Conservation (phyloP, 2,888 invertebrate species). For the Gymnoscelis rufifasciata region DNA sequence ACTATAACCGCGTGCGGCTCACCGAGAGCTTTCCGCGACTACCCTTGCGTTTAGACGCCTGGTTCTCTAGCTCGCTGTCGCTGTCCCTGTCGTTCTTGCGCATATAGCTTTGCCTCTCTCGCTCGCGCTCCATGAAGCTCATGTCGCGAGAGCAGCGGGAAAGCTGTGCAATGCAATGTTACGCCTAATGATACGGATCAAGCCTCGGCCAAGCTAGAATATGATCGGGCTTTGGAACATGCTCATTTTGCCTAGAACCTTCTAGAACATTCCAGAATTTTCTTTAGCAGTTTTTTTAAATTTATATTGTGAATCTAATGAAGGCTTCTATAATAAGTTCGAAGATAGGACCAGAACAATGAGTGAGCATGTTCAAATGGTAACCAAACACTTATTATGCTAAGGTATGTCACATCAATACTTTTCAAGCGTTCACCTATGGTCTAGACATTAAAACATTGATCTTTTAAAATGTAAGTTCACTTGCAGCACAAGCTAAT, state of each 20-base stretch:
- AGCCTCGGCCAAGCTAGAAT: conserved; percentile 29
- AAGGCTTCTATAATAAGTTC: too few species aligned
- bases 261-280: too few species aligned
- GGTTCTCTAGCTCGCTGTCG: conserved; percentile 90
- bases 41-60: conserved; percentile 71
- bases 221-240: not conserved
- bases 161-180: conserved; percentile 69
- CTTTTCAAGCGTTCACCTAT: too few species aligned
- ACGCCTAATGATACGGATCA: conserved; percentile 43
- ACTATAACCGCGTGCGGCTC: conserved; percentile 71
- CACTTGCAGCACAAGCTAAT: conserved; percentile 24
- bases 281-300: too few species aligned
- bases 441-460: not conserved
- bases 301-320: too few species aligned
- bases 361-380: not conserved
- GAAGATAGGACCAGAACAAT: not conserved
- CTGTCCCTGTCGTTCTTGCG: conserved; percentile 83
- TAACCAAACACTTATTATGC: too few species aligned
- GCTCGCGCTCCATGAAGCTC: conserved; percentile 74
- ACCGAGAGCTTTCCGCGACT: conserved; percentile 86
- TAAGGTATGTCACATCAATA: too few species aligned
- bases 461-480: not conserved
- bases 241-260: not conserved
- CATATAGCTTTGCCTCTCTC: conserved; percentile 76
- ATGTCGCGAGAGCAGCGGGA: conserved; percentile 69